phyloP scores from a whole-genome alignment of 92 coral and sea anemone species.

The Porites lobata region DNA sequence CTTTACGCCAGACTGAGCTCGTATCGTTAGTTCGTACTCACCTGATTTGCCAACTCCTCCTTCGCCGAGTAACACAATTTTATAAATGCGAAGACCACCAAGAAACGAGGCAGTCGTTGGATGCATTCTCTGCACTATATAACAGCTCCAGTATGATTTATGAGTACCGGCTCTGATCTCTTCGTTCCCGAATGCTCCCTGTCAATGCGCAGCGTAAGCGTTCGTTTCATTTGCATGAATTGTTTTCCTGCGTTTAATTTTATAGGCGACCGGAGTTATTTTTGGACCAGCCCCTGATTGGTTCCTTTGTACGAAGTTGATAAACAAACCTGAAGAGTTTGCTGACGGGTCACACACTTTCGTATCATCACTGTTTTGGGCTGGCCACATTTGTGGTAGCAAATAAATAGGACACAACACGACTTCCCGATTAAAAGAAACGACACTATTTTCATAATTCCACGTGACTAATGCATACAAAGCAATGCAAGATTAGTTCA shows the following conservation, averaged over 20 bases:
- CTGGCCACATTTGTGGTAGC: too few relatives aligned
- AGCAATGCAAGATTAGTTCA: too few relatives aligned
- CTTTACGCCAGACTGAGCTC: background rate
- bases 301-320: background rate
- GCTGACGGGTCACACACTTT: background rate
- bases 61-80: slow-evolving; percentile 76
- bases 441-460: too few relatives aligned
- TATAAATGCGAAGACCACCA: slow-evolving; percentile 78
- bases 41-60: slow-evolving; percentile 87
- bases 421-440: too few relatives aligned
- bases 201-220: background rate
- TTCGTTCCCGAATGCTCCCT: background rate
- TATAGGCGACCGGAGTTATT: slow-evolving; percentile 16
- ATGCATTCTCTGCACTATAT: slow-evolving; percentile 51
- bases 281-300: slow-evolving; percentile 26
- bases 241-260: background rate
- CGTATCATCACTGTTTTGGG: background rate
- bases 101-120: slow-evolving; percentile 76
- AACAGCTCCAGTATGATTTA: background rate
- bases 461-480: too few relatives aligned
- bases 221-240: background rate
- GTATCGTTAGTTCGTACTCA: slow-evolving; percentile 4
- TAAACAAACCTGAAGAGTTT: slow-evolving; percentile 10
- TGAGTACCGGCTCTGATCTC: background rate
- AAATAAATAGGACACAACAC: too few relatives aligned